Evolutionary conservation across 2,797 vertebrate species (phyloP), one percentile per base, ranked within the genome.

Genomic region (Eremophila alpestris): DNA sequence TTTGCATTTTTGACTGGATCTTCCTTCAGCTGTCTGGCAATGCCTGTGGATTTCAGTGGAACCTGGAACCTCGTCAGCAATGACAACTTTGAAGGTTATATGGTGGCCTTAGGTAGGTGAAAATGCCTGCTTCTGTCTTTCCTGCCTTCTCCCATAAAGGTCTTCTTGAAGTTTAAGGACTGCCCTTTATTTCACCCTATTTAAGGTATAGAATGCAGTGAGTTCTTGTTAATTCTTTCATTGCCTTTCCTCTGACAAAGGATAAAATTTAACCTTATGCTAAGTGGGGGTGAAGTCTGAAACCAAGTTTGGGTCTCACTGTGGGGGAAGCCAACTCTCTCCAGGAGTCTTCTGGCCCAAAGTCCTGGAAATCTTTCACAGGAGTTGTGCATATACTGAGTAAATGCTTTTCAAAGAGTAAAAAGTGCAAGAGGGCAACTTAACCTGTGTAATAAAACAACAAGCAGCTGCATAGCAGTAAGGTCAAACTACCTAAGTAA

Each of bases 41-140:
- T 99, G 99, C 95, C 98, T 67, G 96, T 89, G 24, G 96, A 99
- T 97, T 98, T 98, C 97, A 98, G 71, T 15, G 98, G 99, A 43
- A 99, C 98, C 8, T 99, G 98, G 99, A 98, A 98, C 94, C 96
- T 99, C 12, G 78, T 97, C 95, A 98, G 98, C 89, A 99, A 97
- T 93, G 98, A 98, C 73, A 99, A 99, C 96, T 98, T 98, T 64
- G 98, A 99, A 78, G 97, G 96, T 68, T 99, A 98, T 68, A 98
- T 99, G 99, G 58, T 97, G 73, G 97, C 98, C 56, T 97, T 99
- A 77, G 98, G 99, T 99, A 96, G 97, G 98, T 86, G 43, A n/a
- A 45, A 82, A 75, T 56, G 32, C 1, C 27, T 12, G 6, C 30
- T 78, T 38, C 56, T 93, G 4, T 34, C 21, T 26, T 80, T 70